Conservation (phyloP, 1,140 invertebrate species). For the Rhynchophorus ferrugineus region DNA sequence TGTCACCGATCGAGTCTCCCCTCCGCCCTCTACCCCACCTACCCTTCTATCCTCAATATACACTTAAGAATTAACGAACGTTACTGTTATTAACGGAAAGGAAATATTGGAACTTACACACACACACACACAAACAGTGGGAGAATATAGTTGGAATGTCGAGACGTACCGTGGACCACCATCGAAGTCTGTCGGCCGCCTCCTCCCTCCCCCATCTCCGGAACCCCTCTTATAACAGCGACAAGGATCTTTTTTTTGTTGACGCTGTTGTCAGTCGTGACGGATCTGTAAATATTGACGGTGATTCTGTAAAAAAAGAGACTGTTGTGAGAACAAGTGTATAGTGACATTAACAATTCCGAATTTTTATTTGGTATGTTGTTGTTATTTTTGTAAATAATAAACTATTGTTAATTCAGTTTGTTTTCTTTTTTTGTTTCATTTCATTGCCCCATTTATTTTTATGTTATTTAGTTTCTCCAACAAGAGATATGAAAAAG, state of each 20-base stretch:
- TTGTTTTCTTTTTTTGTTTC: neutral
- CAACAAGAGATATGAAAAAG: too few relatives aligned
- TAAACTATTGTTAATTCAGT: constrained; percentile 21
- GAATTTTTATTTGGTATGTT: constrained; percentile 23
- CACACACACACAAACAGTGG: too few relatives aligned
- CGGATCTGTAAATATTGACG: constrained; percentile 8
- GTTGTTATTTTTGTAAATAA: constrained; percentile 24
- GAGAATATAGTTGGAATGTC: too few relatives aligned
- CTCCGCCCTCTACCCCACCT: too few relatives aligned
- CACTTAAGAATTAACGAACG: too few relatives aligned
- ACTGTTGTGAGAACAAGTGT: constrained; percentile 6
- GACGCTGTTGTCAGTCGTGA: neutral
- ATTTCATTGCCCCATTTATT: neutral
- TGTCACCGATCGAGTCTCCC: neutral
- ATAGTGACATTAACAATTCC: constrained; percentile 13
- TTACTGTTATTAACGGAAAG: too few relatives aligned
- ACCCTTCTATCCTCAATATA: too few relatives aligned
- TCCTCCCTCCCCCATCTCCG: neutral
- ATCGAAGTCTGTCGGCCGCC: too few relatives aligned
- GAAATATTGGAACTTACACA: too few relatives aligned
- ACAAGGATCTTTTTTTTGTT: constrained; percentile 6
- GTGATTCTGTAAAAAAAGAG: constrained; percentile 14
- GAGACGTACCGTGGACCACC: too few relatives aligned
- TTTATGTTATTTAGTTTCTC: too few relatives aligned
- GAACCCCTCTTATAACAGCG: neutral